Evolutionary conservation across 2,113 vertebrate genomes (phyloP).

Genomic region (Callipepla californica): DNA sequence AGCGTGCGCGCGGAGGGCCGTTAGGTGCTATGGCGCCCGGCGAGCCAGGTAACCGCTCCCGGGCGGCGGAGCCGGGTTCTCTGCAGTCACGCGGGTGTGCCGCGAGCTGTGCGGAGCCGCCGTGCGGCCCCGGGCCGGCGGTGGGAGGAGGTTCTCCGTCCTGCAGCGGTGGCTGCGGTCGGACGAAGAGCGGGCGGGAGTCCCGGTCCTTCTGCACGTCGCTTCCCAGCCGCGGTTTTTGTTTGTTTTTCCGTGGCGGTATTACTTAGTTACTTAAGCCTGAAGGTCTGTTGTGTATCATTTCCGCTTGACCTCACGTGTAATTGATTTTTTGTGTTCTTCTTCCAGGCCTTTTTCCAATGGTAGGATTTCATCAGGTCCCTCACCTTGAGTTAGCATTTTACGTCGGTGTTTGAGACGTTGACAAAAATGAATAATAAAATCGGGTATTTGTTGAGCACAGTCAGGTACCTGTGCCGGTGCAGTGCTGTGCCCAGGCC

Average conservation of each 20-base stretch:
- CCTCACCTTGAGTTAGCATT: neutral
- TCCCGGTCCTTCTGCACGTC: neutral
- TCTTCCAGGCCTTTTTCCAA: neutral
- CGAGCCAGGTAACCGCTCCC: neutral
- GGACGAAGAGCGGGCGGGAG: neutral
- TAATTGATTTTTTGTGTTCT: neutral
- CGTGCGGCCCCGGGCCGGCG: neutral
- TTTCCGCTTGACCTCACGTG: conserved; percentile 45
- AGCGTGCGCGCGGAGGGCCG: neutral
- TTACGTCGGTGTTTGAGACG: neutral
- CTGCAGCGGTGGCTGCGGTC: too few relatives aligned
- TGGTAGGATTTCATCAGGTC: neutral
- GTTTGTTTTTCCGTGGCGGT: neutral
- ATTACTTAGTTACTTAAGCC: neutral
- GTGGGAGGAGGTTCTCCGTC: neutral
- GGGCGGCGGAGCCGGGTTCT: too few relatives aligned
- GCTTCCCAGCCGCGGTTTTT: neutral
- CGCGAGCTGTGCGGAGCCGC: too few relatives aligned
- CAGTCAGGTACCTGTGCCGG: conserved; percentile 19
- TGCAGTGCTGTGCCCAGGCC: neutral
- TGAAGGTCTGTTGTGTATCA: neutral
- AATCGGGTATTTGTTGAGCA: conserved; percentile 57
- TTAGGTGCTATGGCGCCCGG: neutral
- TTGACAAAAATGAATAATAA: conserved; percentile 74
- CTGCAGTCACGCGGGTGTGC: too few relatives aligned